Base-by-base conservation (phyloP, 2,888 invertebrate genomes). In the Leucophora obtusa region DNA sequence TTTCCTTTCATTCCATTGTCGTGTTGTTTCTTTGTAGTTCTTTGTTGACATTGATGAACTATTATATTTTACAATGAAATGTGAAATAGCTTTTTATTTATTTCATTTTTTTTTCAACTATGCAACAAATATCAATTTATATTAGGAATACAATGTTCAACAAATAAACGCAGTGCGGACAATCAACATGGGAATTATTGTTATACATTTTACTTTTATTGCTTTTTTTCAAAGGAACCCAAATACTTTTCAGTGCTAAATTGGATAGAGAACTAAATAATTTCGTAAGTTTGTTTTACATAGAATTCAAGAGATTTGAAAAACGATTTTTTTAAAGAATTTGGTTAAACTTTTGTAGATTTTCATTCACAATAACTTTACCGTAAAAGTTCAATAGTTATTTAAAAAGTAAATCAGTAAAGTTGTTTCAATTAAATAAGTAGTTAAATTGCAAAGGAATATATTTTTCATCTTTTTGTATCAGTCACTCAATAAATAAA, bases 21-120 rank as follows among this genome's bases (percentile, higher is more conserved):
- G 28, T 24, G 43, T 33, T n/a, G n/a, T n/a, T n/a, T n/a, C n/a
- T n/a, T n/a, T n/a, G n/a, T n/a, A n/a, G n/a, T n/a, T n/a, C n/a
- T n/a, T n/a, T n/a, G n/a, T n/a, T 69, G 78, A 63, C 68, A 68
- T 73, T 79, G 78, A 63, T 63, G 56, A 63, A 73, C 56, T 73
- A 58, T 56, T 51, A 6, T 38, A 17, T 17, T 43, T 66, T 28
- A 47, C 50, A 62, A 60, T n/a, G 43, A 60, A 54, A 54, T 53
- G 53, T 59, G 6, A 59, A 71, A 71, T 70, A 65, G 59, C 24
- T 53, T 53, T 53, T 60, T 14, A 21, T 51, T 54, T 15, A 33
- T 11, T 28, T n/a, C 60, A 70, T 71, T 65, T 53, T 2, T 54
- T 66, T 51, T 72, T 7, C 6, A 28, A 28, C 72, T 77, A 71